Conservation (phyloP, 2,888 invertebrate species). For the Eupithecia inturbata region DNA sequence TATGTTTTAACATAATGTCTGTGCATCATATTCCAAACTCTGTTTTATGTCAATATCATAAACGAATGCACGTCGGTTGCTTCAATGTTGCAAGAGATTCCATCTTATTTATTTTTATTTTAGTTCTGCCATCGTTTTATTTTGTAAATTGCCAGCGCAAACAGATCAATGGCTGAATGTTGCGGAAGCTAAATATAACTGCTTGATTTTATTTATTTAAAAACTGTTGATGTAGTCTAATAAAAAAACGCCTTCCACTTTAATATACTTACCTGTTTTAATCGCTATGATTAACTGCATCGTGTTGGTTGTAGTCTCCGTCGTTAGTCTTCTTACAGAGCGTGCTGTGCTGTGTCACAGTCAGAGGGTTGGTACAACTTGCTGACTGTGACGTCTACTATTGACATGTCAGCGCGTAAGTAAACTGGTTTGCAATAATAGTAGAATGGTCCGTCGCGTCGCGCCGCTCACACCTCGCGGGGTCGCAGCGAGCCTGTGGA, state of each 20-base stretch:
- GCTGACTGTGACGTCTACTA: too few species aligned
- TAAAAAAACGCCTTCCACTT: too few species aligned
- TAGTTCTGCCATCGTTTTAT: slow-evolving; percentile 21
- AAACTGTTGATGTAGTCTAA: background rate
- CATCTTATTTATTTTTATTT: slow-evolving; percentile 19
- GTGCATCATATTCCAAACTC: background rate
- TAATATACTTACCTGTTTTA: too few species aligned
- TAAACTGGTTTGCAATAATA: too few species aligned
- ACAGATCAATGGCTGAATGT: slow-evolving; percentile 19
- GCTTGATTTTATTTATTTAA: background rate
- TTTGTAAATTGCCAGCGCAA: slow-evolving; percentile 14
- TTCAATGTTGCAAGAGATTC: slow-evolving; percentile 21
- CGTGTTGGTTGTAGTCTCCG: too few species aligned
- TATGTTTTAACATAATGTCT: background rate
- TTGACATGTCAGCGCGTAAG: too few species aligned
- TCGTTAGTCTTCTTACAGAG: too few species aligned
- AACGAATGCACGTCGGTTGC: background rate
- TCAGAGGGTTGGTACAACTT: too few species aligned
- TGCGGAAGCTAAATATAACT: background rate
- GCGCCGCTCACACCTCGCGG: too few species aligned
- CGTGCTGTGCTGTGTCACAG: background rate
- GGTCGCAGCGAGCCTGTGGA: too few species aligned
- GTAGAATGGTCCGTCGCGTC: too few species aligned
- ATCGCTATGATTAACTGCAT: too few species aligned
- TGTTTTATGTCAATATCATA: background rate